Evolutionary conservation across 1,140 invertebrate genomes (phyloP).

Genomic region (Stratiolaelaps scimitus): DNA sequence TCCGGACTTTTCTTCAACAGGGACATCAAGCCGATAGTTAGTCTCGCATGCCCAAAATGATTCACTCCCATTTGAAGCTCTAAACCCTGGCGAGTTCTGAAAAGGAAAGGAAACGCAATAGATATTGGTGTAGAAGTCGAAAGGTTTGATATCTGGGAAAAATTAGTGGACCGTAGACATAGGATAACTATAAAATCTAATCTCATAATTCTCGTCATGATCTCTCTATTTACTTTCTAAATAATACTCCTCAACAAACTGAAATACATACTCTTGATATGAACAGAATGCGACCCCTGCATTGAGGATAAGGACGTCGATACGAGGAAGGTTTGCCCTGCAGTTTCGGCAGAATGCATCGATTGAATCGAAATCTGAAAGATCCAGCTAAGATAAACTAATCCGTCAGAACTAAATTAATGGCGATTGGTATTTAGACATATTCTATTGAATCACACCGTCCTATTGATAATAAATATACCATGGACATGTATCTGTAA

Average conservation of each 20-base stretch:
- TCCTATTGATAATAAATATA: too few species aligned
- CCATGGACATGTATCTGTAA: too few species aligned
- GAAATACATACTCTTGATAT: background rate
- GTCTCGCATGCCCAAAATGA: constrained; percentile 14
- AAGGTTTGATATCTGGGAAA: too few species aligned
- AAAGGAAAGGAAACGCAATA: background rate
- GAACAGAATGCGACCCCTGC: constrained; percentile 17
- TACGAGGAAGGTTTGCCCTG: constrained; percentile 9
- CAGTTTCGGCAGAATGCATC: constrained; percentile 6
- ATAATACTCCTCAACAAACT: background rate
- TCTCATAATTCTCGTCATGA: too few species aligned
- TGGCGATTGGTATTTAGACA: too few species aligned
- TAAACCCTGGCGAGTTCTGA: background rate
- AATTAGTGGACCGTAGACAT: background rate
- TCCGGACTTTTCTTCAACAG: constrained; percentile 14
- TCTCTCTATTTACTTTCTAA: too few species aligned
- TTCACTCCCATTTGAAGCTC: constrained; percentile 26
- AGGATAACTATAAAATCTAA: too few species aligned
- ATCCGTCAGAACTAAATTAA: background rate
- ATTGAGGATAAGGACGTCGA: constrained; percentile 13
- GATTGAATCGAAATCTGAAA: constrained; percentile 10
- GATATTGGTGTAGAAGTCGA: too few species aligned
- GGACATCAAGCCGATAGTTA: background rate
- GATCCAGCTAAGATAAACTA: background rate
- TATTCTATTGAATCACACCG: too few species aligned